Evolutionary conservation across 2,888 invertebrate species (phyloP), one percentile per base, ranked within the genome.

Genomic region (Apeira syringaria): DNA sequence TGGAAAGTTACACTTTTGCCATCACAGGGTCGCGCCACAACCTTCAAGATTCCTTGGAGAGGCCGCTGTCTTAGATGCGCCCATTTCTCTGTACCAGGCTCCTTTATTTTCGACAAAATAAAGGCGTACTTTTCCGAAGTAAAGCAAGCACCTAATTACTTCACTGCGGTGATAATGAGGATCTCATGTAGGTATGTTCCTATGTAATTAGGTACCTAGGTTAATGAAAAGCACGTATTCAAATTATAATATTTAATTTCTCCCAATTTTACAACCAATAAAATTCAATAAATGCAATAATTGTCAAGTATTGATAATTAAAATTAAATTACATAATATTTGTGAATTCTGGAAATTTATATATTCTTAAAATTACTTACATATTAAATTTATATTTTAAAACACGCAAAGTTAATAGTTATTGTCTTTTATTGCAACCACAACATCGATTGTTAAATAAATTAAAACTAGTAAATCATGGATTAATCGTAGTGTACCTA

Each of bases 361-460:
- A n/a, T 12, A 13, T 13, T 7, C 27, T 12, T 12, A 13, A 24
- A 3, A 9, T 24, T 24, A 5, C 20, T 20, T 7, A 20, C 5
- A 5, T 20, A 24, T 20, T 6, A 10, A 30, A 7, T 22, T 22
- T 1, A 12, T 32, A 24, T 3, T 11, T 32, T 10, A 27, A 36
- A 33, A 27, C 56, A 53, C 59, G 52, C 50, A 59, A 53, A 46
- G 64, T 76, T 76, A 78, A 64, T 54, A 61, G 69, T 79, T 79
- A 79, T 68, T 80, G 80, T 80, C 80, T 80, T 80, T 79, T 62
- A 67, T 68, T 68, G 51, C 34, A 46, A 39, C 35, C 34, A 39
- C 45, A 36, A 45, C 18, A 45, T 15, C 15, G 11, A 22, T 24
- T 24, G 9, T 27, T 11, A 27, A 15, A 15, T 10, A 17, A 17